Evolutionary conservation across 2,888 invertebrate genomes (phyloP), one percentile per base, ranked within the genome.

Genomic region (Autographa gamma): DNA sequence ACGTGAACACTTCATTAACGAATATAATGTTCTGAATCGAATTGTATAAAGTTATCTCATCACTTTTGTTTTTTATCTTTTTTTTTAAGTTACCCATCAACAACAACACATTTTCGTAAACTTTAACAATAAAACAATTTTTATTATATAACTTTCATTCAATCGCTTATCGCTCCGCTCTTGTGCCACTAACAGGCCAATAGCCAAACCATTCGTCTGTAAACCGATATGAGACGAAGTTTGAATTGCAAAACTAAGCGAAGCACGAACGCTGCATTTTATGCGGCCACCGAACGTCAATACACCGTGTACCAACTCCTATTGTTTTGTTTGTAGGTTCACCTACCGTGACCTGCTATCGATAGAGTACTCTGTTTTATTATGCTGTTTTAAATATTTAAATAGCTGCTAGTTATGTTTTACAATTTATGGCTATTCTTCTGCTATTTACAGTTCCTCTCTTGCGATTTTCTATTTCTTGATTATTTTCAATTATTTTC

Each of bases 161-260:
- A 52, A 62, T 18, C 43, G 48, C 59, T 66, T 11, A 38, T 60
- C 73, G 66, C 64, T 38, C 18, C 48, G 58, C 69, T 71, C 65
- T 81, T 79, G 43, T 2, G 43, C 83, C 80, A 68, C 31, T 31
- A 68, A 31, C 71, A 60, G 74, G 18, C 68, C 81, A 85, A 80
- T 82, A 81, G 80, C 87, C 83, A 84, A 90, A 85, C 86, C 92
- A 88, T 90, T 91, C 92, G 90, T 87, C 92, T 89, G 92, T 90
- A 87, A 93, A 93, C 91, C 92, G 94, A 94, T 93, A 94, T 90
- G 92, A 91, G 91, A 87, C 87, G 86, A 91, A 91, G 93, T 93
- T 93, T 91, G 93, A 93, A 94, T 93, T 93, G 93, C 93, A 93
- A 93, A 94, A 92, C 93, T 91, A 91, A 86, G 87, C 85, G 82